Evolutionary conservation across 2,113 vertebrate species (phyloP), one percentile per base, ranked within the genome.

Genomic region (Machaerirhynchus nigripectus): DNA sequence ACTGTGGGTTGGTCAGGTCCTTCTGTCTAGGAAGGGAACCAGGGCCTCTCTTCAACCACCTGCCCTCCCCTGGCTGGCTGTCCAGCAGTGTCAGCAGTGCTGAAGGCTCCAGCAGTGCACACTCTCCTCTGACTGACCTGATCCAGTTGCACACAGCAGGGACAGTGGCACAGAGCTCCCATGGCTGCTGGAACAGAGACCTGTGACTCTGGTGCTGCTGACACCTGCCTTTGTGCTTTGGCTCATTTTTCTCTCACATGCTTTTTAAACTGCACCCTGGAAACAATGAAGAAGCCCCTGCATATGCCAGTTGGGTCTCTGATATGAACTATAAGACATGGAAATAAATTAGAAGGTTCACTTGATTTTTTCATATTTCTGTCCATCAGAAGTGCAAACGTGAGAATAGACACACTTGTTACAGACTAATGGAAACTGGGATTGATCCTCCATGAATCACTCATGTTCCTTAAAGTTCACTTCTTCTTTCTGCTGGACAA

Each of bases 1-100:
- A 31, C 8, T 4, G 2, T 19, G 42, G 40, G 5, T 14, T 2
- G 0, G 9, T 18, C 40, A 11, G 5, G 10, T 60, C 40, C 40
- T 80, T 42, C 53, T 61, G 11, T 7, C 75, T 8, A 31, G 57
- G 30, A 30, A 26, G 28, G 46, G 21, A 26, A 50, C 8, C 8
- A 7, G 56, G 20, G 13, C 19, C n/a, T 42, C 35, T 60, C 63
- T 17, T 21, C 33, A 44, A 42, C 5, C 4, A 0, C 21, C 37
- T 11, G 31, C 31, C 31, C 23, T 9, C 17, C 56, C 40, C 47
- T 4, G 11, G 24, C 44, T 70, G 28, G 7, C 13, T 33, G 6
- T 6, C 63, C 44, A 11, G 12, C 39, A 2, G 1, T 16, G 35
- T 1, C 8, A 47, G 50, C 59, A 30, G 40, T 24, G 55, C 65